These are phyloP conservation scores for Naso thynnoides DNA, from an alignment of 2,797 vertebrate species.

Conservation along the genomic window DNA sequence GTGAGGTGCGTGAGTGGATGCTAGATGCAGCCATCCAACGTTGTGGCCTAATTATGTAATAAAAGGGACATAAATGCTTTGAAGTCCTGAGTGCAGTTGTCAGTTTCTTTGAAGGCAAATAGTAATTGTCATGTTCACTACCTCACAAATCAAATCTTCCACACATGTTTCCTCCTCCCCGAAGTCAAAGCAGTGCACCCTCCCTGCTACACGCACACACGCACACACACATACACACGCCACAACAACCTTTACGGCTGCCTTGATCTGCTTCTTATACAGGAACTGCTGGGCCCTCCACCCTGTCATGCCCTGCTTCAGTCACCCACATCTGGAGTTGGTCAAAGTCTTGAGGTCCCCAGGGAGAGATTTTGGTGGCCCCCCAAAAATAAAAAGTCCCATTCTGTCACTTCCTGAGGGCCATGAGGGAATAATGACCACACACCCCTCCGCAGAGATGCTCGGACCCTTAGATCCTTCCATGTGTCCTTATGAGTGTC, in stretches of 20 bases:
- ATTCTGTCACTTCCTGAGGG: conserved; percentile 61
- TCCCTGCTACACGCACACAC: conserved; percentile 21
- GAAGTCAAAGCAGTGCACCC: conserved; percentile 49
- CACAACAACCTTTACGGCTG: conserved; percentile 64
- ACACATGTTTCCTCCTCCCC: conserved; percentile 77
- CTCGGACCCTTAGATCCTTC: conserved; percentile 4
- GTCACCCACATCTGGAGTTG: conserved; percentile 80
- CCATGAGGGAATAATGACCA: conserved; percentile 47
- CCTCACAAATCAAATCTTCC: conserved; percentile 83
- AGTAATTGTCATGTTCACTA: conserved; percentile 85
- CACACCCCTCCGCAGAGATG: conserved; percentile 15
- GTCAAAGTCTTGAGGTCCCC: conserved; percentile 60
- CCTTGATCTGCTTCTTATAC: conserved; percentile 65
- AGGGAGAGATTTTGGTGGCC: conserved; percentile 59
- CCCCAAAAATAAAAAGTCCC: conserved; percentile 42
- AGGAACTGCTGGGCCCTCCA: conserved; percentile 58
- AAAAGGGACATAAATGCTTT: conserved; percentile 83
- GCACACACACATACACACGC: conserved; percentile 35
- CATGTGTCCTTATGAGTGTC: not conserved
- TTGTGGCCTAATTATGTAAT: conserved; percentile 81
- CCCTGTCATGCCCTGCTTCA: conserved; percentile 59
- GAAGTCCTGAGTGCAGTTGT: conserved; percentile 83
- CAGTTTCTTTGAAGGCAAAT: conserved; percentile 84
- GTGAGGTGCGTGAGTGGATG: conserved; percentile 65
- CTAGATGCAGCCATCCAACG: conserved; percentile 67